Evolutionary conservation across 2,113 vertebrate species (phyloP), one percentile per base, ranked within the genome.

Genomic region (Notothenia coriiceps): DNA sequence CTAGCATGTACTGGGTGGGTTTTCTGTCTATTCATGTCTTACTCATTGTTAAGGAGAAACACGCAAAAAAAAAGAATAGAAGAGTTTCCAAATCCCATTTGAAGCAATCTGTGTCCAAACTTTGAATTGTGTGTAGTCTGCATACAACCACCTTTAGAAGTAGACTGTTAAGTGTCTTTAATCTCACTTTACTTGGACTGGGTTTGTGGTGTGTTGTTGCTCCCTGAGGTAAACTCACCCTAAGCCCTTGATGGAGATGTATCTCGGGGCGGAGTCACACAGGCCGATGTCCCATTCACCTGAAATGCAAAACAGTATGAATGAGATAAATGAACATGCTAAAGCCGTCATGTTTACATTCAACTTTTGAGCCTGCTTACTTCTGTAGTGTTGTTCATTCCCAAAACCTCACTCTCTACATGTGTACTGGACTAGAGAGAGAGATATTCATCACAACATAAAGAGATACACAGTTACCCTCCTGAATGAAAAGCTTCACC

Each of bases 401-500:
- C 10, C 47, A 33, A 25, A 3, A 12, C 13, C 20, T 22, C 20
- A 17, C 12, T 59, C 12, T 64, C 35, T 40, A 5, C 57, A 56
- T 22, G 0, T 56, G 9, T 9, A 43, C 15, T 50, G 35, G 29
- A 20, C 15, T 44, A 46, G 10, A 75, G 29, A 40, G 22, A 20
- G 49, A 57, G 59, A 64, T 3, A 12, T 17, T 60, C 9, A 57
- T 72, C 22, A 64, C 14, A 62, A 15, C 4, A 60, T 4, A 49
- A 22, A 51, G 47, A 74, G 80, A 29, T 29, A 29, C 2, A 29
- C 29, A 29, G 29, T 46, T 5, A 97, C 97, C 96, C 1, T 96
- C 86, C 62, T 93, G 94, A 56, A 97, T 96, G 89, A 97, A 96
- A 65, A 95, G 91, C 84, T 96, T 97, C 76, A 98, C 95, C 54